Conservation (phyloP, 2,888 invertebrate genomes). For the Eremobia ochroleuca region DNA sequence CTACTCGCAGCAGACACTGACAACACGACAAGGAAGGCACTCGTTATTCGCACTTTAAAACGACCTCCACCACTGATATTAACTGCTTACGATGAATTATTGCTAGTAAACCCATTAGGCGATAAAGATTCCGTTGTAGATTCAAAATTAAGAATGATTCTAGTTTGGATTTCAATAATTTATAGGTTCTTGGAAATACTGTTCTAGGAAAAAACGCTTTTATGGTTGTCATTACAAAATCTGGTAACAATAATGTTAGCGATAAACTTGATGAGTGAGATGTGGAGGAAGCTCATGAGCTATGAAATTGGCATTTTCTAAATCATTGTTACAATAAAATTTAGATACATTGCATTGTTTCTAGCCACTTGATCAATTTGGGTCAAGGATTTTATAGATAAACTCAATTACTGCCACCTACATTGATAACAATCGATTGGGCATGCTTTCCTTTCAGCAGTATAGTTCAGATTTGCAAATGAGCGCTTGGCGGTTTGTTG, state of each 20-base stretch:
- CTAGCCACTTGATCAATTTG: slow-evolving; percentile 51
- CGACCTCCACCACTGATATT: slow-evolving; percentile 76
- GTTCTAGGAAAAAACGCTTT: neutral
- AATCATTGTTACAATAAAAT: slow-evolving; percentile 19
- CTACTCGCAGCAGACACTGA: slow-evolving; percentile 78
- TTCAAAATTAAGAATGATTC: neutral
- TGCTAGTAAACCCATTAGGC: slow-evolving; percentile 12
- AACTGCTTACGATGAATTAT: slow-evolving; percentile 50
- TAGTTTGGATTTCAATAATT: neutral
- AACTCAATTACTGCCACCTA: slow-evolving; percentile 47
- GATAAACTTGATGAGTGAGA: neutral
- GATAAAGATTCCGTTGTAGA: neutral
- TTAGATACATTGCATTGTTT: slow-evolving; percentile 10
- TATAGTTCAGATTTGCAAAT: slow-evolving; percentile 67
- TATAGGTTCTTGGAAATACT: neutral
- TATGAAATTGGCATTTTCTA: slow-evolving; percentile 12
- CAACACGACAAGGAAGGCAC: slow-evolving; percentile 83
- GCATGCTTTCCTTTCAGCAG: slow-evolving; percentile 38
- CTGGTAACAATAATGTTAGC: neutral
- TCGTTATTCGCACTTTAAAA: slow-evolving; percentile 81
- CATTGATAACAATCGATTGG: slow-evolving; percentile 45
- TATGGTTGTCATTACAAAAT: neutral
- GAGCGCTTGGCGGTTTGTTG: slow-evolving; percentile 54
- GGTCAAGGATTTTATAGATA: slow-evolving; percentile 74
- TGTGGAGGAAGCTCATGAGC: slow-evolving; percentile 5